A percentile compares a stretch with the other conserved stretches of the same genome.
Evolutionary conservation across 2,113 vertebrate genomes (phyloP).

Genomic region (Pollachius pollachius): DNA sequence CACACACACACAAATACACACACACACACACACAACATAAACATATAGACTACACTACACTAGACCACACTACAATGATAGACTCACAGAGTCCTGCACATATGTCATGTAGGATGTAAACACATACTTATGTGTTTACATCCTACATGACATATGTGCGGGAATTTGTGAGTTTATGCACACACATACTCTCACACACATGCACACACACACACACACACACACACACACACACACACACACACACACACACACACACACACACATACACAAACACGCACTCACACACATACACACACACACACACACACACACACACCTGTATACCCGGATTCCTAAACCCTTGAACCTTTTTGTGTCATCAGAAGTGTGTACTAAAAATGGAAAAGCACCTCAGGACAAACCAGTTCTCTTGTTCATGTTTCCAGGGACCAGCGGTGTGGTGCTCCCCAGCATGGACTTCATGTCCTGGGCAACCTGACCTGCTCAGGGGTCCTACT

Average conservation of each 20-base stretch:
- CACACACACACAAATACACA: too few species aligned
- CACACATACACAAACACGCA: not conserved
- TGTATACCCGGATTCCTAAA: not conserved
- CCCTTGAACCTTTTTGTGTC: slow-evolving; percentile 30
- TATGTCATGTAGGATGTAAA: too few species aligned
- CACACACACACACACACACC: slow-evolving; percentile 3
- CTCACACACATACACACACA: not conserved
- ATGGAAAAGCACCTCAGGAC: slow-evolving; percentile 45
- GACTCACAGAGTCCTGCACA: too few species aligned
- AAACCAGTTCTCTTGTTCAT: slow-evolving; percentile 55
- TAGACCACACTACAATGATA: too few species aligned
- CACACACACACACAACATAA: too few species aligned
- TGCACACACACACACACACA: too few species aligned
- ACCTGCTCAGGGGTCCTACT: slow-evolving; percentile 51
- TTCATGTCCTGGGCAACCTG: slow-evolving; percentile 54
- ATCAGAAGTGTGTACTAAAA: slow-evolving; percentile 52
- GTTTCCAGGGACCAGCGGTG: slow-evolving; percentile 21
- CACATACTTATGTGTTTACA: too few species aligned
- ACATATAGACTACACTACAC: too few species aligned
- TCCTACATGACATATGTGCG: too few species aligned
- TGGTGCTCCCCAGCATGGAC: slow-evolving; percentile 25
- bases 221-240: too few species aligned
- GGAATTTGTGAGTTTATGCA: too few species aligned
- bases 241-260: not conserved
- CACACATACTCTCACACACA: too few species aligned